phyloP scores from a whole-genome alignment of 2,113 vertebrate genomes.

The Zosterops borbonicus region DNA sequence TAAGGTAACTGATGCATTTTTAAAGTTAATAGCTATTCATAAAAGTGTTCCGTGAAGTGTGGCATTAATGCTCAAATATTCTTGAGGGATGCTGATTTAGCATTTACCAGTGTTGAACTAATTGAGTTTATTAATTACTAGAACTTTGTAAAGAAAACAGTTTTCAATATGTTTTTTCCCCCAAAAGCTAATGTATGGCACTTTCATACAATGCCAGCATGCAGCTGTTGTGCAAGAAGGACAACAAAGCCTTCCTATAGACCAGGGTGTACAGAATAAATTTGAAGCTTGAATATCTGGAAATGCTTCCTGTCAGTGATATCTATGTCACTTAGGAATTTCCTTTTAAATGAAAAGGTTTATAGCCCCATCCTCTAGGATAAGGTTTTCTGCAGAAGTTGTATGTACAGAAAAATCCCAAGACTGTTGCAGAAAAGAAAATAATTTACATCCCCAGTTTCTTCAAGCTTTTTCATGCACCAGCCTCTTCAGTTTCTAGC shows the following conservation, averaged over 20 bases:
- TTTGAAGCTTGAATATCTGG: not conserved
- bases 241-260: not conserved
- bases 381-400: not conserved
- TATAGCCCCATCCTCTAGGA: not conserved
- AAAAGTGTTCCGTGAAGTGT: not conserved
- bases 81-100: not conserved
- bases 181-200: not conserved
- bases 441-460: not conserved
- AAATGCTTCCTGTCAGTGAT: not conserved
- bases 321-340: not conserved
- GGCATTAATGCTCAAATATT: not conserved
- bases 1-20: not conserved
- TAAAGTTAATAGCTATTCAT: not conserved
- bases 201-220: not conserved
- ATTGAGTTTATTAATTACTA: not conserved
- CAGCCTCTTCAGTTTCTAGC: not conserved
- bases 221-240: fast-evolving
- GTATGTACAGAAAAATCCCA: not conserved
- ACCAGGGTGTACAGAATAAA: not conserved
- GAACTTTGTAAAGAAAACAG: not conserved
- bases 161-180: not conserved
- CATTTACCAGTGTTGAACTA: not conserved
- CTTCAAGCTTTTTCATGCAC: not conserved
- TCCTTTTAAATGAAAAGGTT: not conserved
- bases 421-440: not conserved